phyloP scores from a whole-genome alignment of 2,888 invertebrate species.

The Calephelis perditalis region DNA sequence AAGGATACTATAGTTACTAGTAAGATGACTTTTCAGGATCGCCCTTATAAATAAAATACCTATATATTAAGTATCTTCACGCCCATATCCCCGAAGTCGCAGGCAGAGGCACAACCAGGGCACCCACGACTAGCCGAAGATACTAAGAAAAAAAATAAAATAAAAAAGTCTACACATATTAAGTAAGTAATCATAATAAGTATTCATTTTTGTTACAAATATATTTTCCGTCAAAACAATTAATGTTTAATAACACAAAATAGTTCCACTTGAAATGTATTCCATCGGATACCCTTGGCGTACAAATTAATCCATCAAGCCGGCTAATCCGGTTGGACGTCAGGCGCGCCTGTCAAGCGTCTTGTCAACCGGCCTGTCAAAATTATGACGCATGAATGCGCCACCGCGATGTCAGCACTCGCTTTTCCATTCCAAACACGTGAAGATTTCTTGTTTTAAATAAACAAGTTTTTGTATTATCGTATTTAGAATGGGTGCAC shows the following conservation, averaged over 20 bases:
- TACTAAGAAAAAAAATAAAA: no score
- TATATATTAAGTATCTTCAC: no score
- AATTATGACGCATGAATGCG: constrained; percentile 70
- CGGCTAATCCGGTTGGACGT: constrained; percentile 59
- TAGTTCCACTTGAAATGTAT: constrained; percentile 40
- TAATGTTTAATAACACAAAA: constrained; percentile 29
- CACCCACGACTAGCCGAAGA: no score
- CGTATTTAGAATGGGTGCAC: not conserved
- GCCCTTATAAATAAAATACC: no score
- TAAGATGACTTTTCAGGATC: no score
- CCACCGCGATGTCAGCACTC: constrained; percentile 47
- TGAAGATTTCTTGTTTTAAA: constrained; percentile 4
- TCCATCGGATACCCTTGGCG: constrained; percentile 42
- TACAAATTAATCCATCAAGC: constrained; percentile 70
- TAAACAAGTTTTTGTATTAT: constrained; percentile 9
- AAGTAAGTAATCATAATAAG: no score
- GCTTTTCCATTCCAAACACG: constrained; percentile 31
- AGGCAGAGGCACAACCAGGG: no score
- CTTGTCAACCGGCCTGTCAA: constrained; percentile 59
- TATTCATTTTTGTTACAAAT: not conserved
- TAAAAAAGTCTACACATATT: no score
- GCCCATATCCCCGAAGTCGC: no score
- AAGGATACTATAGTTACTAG: no score
- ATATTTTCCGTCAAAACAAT: not conserved
- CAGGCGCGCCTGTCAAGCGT: constrained; percentile 40